Percentiles rank a stretch among this genome's conserved stretches.
phyloP scores from a whole-genome alignment of 2,797 vertebrate species.

The Amblyraja radiata region DNA sequence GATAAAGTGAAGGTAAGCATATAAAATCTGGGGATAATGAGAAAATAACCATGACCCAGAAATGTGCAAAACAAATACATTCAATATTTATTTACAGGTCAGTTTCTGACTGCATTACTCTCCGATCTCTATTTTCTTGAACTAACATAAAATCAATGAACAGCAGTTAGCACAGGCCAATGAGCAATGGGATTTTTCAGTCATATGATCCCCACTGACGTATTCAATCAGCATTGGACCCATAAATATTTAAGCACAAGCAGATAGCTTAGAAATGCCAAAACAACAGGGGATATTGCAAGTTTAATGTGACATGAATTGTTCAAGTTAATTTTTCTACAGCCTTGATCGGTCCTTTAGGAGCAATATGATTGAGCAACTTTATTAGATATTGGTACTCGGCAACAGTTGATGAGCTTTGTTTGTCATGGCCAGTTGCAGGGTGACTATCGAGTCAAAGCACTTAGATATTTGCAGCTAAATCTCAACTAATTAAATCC shows the following conservation, averaged over 20 bases:
- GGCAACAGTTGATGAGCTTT: neutral
- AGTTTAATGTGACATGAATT: conserved; percentile 13
- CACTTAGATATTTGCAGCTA: neutral
- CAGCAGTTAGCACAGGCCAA: neutral
- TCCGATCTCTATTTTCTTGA: neutral
- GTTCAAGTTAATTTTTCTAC: neutral
- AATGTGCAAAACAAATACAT: neutral
- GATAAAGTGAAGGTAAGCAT: neutral
- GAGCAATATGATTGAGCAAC: neutral
- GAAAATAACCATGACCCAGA: neutral
- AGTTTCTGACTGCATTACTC: neutral
- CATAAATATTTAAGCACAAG: neutral
- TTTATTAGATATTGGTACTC: neutral
- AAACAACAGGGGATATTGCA: neutral
- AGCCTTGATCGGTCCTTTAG: neutral
- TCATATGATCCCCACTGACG: neutral
- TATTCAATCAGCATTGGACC: neutral
- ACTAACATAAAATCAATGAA: neutral
- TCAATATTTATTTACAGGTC: neutral
- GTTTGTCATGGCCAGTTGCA: neutral
- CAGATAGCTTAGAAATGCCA: neutral
- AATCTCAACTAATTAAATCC: neutral
- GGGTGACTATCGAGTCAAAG: neutral
- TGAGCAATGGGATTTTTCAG: neutral
- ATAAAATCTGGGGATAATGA: neutral